phyloP scores from a whole-genome alignment of 2,113 vertebrate genomes.

The Toxotes chatareus region DNA sequence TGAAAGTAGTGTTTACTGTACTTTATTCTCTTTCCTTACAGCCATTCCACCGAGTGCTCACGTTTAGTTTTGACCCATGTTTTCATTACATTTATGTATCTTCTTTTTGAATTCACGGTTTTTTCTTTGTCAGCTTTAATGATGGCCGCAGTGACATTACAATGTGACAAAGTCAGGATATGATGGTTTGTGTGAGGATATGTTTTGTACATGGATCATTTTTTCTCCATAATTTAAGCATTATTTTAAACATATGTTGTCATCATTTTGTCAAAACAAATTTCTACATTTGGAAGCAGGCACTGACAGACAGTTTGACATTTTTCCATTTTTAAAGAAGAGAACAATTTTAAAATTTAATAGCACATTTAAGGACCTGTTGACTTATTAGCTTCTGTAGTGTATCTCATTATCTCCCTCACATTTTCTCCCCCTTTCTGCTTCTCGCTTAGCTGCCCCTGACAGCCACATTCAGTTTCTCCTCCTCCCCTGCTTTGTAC shows the following conservation, averaged over 20 bases:
- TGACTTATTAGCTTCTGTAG: conserved; percentile 10
- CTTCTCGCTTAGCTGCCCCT: conserved; percentile 37
- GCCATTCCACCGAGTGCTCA: no score
- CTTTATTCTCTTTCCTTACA: not conserved
- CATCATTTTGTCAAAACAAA: not conserved
- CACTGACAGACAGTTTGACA: not conserved
- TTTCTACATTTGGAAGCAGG: not conserved
- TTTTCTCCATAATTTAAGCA: not conserved
- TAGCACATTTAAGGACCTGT: not conserved
- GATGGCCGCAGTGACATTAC: not conserved
- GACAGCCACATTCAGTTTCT: conserved; percentile 58
- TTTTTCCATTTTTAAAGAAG: not conserved
- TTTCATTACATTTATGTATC: not conserved
- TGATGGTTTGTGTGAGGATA: not conserved
- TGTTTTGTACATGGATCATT: not conserved
- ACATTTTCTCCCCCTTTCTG: not conserved
- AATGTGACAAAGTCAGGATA: not conserved
- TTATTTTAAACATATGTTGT: not conserved
- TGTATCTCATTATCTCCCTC: conserved; percentile 22
- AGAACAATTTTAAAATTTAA: not conserved
- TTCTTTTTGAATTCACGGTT: not conserved
- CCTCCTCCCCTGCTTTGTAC: conserved; percentile 59
- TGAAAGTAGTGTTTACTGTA: no score
- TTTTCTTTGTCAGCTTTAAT: not conserved
- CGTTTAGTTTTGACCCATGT: not conserved